phyloP scores from a whole-genome alignment of 2,888 invertebrate genomes.

The Tethea ocularis region DNA sequence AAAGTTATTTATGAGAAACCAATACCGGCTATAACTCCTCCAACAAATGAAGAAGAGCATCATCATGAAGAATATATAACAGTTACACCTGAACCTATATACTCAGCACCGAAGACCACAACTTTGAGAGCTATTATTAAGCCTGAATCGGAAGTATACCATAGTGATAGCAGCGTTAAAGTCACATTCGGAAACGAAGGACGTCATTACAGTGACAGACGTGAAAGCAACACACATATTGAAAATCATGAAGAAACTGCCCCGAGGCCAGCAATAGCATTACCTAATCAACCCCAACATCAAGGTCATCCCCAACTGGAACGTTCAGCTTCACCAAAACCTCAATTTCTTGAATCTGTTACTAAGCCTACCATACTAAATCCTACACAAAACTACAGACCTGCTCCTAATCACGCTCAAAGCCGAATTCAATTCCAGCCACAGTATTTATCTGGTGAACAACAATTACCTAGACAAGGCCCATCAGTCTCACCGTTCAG shows the following conservation, averaged over 20 bases:
- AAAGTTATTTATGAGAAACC: constrained; percentile 92
- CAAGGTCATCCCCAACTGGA: constrained; percentile 52
- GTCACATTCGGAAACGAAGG: constrained; percentile 91
- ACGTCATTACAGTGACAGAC: constrained; percentile 68
- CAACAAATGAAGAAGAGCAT: constrained; percentile 84
- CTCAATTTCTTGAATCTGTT: constrained; percentile 51
- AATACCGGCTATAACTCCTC: constrained; percentile 90
- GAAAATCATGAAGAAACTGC: constrained; percentile 85
- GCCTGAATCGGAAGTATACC: constrained; percentile 93
- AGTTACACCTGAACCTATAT: constrained; percentile 78
- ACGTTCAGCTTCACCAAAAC: constrained; percentile 57
- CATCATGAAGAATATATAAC: constrained; percentile 83
- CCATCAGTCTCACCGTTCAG: constrained; percentile 71
- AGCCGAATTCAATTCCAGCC: constrained; percentile 77
- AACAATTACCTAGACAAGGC: constrained; percentile 73
- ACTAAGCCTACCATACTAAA: constrained; percentile 41
- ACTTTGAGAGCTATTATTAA: constrained; percentile 93
- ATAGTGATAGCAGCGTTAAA: constrained; percentile 91
- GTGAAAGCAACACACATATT: constrained; percentile 55
- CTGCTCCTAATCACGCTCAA: constrained; percentile 46
- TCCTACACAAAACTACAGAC: constrained; percentile 51
- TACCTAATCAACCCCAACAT: constrained; percentile 65
- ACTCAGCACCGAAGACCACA: constrained; percentile 87
- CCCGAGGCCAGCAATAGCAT: constrained; percentile 85
- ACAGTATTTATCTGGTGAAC: constrained; percentile 67